Percentiles rank a stretch among this genome's conserved stretches.
Conservation (phyloP, 1,140 invertebrate species). For the Halictus rubicundus region DNA sequence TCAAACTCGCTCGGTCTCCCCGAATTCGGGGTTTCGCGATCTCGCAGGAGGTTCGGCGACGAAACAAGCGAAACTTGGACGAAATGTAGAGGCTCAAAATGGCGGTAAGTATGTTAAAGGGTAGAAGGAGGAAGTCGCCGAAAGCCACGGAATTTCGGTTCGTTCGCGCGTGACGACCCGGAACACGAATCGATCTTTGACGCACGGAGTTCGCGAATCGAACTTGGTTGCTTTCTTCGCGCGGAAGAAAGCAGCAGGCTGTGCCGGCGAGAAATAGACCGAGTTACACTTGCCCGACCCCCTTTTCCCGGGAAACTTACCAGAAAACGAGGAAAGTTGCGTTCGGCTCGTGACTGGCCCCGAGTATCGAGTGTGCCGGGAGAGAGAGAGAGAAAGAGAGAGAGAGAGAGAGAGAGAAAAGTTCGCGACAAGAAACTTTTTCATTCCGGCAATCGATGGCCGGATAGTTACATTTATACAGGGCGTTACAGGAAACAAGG, state of each 20-base stretch:
- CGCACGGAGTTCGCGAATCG: not conserved
- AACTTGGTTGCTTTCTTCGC: constrained; percentile 3
- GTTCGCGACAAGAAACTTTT: not conserved
- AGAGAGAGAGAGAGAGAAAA: not conserved
- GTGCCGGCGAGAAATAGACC: not conserved
- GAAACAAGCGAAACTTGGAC: no score
- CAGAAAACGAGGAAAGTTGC: not conserved
- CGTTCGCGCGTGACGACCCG: not conserved
- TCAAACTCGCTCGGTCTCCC: no score
- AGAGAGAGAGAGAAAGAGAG: not conserved
- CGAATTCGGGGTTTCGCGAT: no score
- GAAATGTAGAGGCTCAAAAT: no score
- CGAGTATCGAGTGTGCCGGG: no score
- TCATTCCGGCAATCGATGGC: not conserved
- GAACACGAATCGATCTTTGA: constrained; percentile 16
- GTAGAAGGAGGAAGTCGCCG: no score
- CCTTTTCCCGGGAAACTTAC: not conserved
- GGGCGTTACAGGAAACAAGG: no score
- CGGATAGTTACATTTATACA: not conserved
- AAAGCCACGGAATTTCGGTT: constrained; percentile 5
- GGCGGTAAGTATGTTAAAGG: no score
- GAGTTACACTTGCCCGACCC: no score
- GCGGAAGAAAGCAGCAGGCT: not conserved
- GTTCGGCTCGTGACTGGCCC: no score
- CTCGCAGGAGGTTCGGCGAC: no score